Evolutionary conservation across 2,797 vertebrate species (phyloP), one percentile per base, ranked within the genome.

Genomic region (Gymnoscopelus microlampas): DNA sequence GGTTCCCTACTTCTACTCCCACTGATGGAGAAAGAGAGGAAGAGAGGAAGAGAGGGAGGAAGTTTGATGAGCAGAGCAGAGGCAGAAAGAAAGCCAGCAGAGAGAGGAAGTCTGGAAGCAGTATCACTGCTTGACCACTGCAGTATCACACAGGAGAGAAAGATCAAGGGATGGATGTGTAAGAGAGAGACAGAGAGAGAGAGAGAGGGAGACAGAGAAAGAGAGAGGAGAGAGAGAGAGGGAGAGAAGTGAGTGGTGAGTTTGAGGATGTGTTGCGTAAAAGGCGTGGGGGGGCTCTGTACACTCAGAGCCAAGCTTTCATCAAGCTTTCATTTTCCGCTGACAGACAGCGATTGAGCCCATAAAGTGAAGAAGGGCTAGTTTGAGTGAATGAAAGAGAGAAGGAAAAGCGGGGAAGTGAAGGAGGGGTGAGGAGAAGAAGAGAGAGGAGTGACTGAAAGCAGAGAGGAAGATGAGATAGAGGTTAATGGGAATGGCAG

Each of bases 401-500:
- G 15, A 6, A 23, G 0, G 7, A 24, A 7, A 0, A 44, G 39
- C 9, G 32, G 32, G 4, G 32, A 48, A 58, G 66, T 23, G 29
- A 62, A 50, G 1, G 60, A 66, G 26, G 58, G 69, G 68, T 68
- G 13, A 61, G 73, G 60, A 66, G 1, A 35, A 69, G 61, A 65
- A 57, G 71, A 73, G 79, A 82, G 71, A 62, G 15, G 50, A 44
- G 39, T 44, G 7, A 73, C 63, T 44, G 71, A 74, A 8, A 12
- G 56, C 35, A 24, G 13, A 23, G 48, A 35, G 29, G 68, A 75
- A 71, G 73, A 82, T 71, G 83, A 84, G 75, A 60, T 71, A 47
- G 73, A 85, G 85, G 83, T 87, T 84, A 87, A 87, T 85, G 63
- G 81, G 77, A 76, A 86, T 74, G 81, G 81, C 76, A 76, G 79